Evolutionary conservation across 2,113 vertebrate genomes (phyloP).

Genomic region (Bostrychus sinensis): DNA sequence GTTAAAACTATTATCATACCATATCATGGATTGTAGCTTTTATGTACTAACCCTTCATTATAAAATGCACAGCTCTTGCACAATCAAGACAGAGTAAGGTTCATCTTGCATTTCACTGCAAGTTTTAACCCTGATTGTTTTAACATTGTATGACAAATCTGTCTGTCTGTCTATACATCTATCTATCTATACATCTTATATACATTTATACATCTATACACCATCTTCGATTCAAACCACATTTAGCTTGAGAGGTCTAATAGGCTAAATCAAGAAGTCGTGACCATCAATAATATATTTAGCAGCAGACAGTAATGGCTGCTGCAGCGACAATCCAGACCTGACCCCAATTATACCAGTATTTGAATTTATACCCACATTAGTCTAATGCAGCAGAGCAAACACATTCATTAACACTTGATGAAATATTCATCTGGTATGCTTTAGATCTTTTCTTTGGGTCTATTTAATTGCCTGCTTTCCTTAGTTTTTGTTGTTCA

Average conservation of each 20-base stretch:
- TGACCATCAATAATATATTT: constrained; percentile 18
- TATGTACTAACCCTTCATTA: too few relatives aligned
- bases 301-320: constrained; percentile 22
- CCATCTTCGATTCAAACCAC: neutral
- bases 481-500: neutral
- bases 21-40: too few relatives aligned
- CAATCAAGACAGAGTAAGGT: too few relatives aligned
- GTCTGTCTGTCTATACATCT: too few relatives aligned
- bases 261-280: neutral
- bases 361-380: constrained; percentile 36
- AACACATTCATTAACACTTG: constrained; percentile 9
- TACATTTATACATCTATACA: too few relatives aligned
- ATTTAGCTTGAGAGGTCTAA: neutral
- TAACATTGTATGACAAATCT: too few relatives aligned
- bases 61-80: too few relatives aligned
- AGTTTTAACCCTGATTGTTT: too few relatives aligned
- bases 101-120: too few relatives aligned
- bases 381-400: constrained; percentile 29
- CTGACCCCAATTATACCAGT: constrained; percentile 25
- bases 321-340: neutral
- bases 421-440: constrained; percentile 5
- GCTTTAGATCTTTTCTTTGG: neutral
- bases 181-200: too few relatives aligned
- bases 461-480: neutral
- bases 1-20: too few relatives aligned